Conservation (phyloP, 2,888 invertebrate genomes). For the Mythimna ferrago region DNA sequence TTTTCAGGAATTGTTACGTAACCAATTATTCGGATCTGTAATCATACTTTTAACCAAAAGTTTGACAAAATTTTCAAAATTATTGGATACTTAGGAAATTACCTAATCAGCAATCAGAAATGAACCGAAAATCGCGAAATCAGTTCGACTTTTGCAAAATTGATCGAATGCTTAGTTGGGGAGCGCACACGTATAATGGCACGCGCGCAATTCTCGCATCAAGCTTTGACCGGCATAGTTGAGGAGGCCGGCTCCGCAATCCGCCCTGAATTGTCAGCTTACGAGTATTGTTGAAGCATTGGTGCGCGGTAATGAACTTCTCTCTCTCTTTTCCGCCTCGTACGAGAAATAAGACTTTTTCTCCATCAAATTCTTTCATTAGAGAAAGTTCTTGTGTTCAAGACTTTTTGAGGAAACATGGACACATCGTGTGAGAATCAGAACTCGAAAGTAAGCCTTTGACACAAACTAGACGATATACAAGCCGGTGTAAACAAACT, state of each 20-base stretch:
- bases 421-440: conserved; percentile 32
- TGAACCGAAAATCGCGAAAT: not conserved
- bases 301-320: conserved; percentile 49
- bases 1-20: too few species aligned
- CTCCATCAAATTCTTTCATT: conserved; percentile 3
- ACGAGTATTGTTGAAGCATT: conserved; percentile 57
- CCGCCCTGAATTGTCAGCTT: conserved; percentile 68
- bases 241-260: conserved; percentile 63
- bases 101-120: too few species aligned
- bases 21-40: not conserved
- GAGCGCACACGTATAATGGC: conserved; percentile 53
- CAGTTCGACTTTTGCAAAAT: not conserved
- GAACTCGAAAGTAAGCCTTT: conserved; percentile 44
- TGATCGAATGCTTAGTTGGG: conserved; percentile 24
- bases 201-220: conserved; percentile 69
- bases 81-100: too few species aligned
- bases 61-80: not conserved
- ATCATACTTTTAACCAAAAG: not conserved
- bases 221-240: conserved; percentile 67
- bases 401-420: conserved; percentile 17
- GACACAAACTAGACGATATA: conserved; percentile 43
- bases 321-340: conserved; percentile 37
- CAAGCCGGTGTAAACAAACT: conserved; percentile 44
- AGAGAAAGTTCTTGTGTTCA: conserved; percentile 5
- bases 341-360: not conserved